Evolutionary conservation across 2,797 vertebrate genomes (phyloP).

Genomic region (Sebastes glaucus): DNA sequence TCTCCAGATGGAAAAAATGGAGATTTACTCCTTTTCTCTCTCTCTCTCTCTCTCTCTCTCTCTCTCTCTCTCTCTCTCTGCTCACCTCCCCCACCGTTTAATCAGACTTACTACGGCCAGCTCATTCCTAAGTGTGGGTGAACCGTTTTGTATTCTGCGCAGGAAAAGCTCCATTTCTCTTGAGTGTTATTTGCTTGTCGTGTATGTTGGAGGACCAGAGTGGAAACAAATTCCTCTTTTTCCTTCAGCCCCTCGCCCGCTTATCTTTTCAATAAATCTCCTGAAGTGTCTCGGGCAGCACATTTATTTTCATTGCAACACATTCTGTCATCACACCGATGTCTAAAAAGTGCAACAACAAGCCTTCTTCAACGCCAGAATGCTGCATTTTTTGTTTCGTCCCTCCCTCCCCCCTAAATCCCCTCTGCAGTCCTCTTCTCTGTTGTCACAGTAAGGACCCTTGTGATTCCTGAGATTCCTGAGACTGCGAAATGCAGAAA

Average conservation of each 20-base stretch:
- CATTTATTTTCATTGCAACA: conserved; percentile 38
- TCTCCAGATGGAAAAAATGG: conserved; percentile 65
- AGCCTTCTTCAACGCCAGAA: conserved; percentile 29
- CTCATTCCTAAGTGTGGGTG: conserved; percentile 49
- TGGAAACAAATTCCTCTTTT: conserved; percentile 17
- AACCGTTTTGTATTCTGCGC: conserved; percentile 42
- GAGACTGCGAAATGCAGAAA: conserved; percentile 45
- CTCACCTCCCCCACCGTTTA: conserved; percentile 56
- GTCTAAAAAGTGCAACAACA: conserved; percentile 38
- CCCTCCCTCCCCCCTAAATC: background rate
- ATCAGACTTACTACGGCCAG: conserved; percentile 58
- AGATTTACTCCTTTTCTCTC: conserved; percentile 51
- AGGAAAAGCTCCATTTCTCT: conserved; percentile 30
- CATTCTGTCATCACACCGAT: background rate
- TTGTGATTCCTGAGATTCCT: conserved; percentile 71
- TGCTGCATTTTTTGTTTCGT: conserved; percentile 28
- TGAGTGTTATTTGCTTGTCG: conserved; percentile 1
- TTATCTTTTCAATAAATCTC: conserved; percentile 34
- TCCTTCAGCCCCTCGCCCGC: background rate
- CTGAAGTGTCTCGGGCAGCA: background rate
- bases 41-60: too few species aligned
- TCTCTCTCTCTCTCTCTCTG: background rate
- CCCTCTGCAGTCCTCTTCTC: conserved; percentile 38
- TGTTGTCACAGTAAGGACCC: conserved; percentile 60
- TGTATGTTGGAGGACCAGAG: background rate